These are phyloP conservation scores for Leucoptera coffeella DNA, from an alignment of 2,888 invertebrate species.

Conservation along the genomic window DNA sequence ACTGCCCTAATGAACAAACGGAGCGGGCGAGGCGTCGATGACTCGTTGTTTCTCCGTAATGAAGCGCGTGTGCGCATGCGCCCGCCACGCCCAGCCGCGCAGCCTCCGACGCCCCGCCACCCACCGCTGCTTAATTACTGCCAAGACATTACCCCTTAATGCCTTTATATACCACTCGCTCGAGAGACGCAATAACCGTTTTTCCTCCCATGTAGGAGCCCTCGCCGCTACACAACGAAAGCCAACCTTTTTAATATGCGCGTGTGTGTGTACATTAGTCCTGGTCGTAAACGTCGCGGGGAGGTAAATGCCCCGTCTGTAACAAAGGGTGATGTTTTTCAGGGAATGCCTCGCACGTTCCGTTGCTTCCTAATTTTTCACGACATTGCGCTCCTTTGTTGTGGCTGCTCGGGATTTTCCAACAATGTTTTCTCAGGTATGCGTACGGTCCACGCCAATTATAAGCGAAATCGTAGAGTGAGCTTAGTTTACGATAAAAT, in stretches of 20 bases:
- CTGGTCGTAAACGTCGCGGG: too few relatives aligned
- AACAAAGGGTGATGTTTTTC: conserved; percentile 17
- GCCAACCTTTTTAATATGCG: conserved; percentile 2
- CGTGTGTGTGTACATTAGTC: too few relatives aligned
- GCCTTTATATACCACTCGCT: conserved; percentile 28
- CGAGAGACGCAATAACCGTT: too few relatives aligned
- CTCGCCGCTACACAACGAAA: neutral
- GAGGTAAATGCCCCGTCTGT: conserved; percentile 36
- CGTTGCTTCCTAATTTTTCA: conserved; percentile 46
- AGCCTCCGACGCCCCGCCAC: conserved; percentile 25
- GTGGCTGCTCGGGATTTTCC: too few relatives aligned
- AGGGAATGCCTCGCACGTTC: conserved; percentile 33
- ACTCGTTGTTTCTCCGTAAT: conserved; percentile 35
- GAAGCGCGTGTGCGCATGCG: conserved; percentile 40
- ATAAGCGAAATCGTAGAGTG: too few relatives aligned
- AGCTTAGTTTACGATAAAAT: too few relatives aligned
- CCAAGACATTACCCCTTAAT: conserved; percentile 47
- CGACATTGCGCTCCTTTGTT: conserved; percentile 52
- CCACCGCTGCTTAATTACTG: conserved; percentile 33
- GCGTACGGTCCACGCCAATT: too few relatives aligned
- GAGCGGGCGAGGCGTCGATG: conserved; percentile 42
- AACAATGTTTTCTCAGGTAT: too few relatives aligned
- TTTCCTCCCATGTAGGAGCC: conserved; percentile 6
- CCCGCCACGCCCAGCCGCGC: conserved; percentile 40
- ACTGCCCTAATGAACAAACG: conserved; percentile 27